These are phyloP conservation scores for Mythimna albipuncta DNA, from an alignment of 2,888 invertebrate species.

Conservation along the genomic window DNA sequence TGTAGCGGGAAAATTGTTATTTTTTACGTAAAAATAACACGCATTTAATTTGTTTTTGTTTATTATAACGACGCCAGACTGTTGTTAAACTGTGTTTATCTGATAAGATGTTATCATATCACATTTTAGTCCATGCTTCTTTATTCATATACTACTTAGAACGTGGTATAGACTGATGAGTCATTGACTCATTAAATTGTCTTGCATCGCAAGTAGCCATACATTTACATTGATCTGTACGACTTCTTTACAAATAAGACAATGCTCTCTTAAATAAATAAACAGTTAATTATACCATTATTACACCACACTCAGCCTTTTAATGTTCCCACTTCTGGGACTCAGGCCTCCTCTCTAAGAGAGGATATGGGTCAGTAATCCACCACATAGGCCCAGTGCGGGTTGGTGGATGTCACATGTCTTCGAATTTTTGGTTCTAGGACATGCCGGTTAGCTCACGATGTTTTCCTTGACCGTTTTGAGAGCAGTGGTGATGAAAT, in stretches of 20 bases:
- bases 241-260: background rate
- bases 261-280: background rate
- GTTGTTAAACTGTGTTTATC: slow-evolving; percentile 36
- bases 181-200: background rate
- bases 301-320: no score
- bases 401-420: no score
- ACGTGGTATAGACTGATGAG: background rate
- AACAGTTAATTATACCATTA: no score
- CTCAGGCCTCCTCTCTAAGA: no score
- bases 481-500: no score
- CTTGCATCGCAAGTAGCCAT: background rate
- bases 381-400: no score
- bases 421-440: no score
- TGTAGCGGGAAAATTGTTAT: slow-evolving; percentile 15
- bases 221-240: background rate
- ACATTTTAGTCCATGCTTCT: slow-evolving; percentile 20
- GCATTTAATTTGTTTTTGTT: slow-evolving; percentile 37
- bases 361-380: no score
- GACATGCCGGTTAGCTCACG: no score
- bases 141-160: background rate
- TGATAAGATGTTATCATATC: slow-evolving; percentile 33
- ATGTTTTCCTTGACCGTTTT: no score
- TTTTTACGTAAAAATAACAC: background rate
- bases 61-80: slow-evolving; percentile 11
- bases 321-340: no score